phyloP scores from a whole-genome alignment of 2,113 vertebrate genomes.

The Isichthys henryi region DNA sequence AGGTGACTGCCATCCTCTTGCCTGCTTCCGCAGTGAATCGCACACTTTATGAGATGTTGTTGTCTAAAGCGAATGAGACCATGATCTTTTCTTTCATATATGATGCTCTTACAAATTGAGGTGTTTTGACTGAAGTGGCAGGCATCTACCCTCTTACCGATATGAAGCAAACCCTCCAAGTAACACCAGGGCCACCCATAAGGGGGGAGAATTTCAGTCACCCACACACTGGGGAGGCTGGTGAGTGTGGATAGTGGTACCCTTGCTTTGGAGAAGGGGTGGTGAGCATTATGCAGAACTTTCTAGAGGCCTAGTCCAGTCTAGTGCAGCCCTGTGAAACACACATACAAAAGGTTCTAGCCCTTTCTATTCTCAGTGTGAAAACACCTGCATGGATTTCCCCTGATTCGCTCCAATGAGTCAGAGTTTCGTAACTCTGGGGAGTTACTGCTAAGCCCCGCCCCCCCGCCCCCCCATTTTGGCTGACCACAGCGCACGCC shows the following conservation, averaged over 20 bases:
- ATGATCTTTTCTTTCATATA: neutral
- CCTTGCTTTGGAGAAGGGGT: neutral
- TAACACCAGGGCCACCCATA: neutral
- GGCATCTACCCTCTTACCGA: neutral
- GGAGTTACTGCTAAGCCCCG: neutral
- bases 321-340: neutral
- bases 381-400: neutral
- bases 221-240: neutral
- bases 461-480: neutral
- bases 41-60: neutral
- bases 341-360: neutral
- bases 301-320: neutral
- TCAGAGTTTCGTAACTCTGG: neutral
- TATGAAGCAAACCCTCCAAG: neutral
- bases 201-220: neutral
- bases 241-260: neutral
- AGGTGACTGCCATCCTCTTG: neutral
- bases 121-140: neutral
- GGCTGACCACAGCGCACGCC: conserved; percentile 52
- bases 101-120: neutral
- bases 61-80: neutral
- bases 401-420: neutral
- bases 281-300: neutral
- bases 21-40: neutral
- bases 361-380: neutral